phyloP scores from a whole-genome alignment of 2,797 vertebrate genomes.

The Eremophila alpestris region DNA sequence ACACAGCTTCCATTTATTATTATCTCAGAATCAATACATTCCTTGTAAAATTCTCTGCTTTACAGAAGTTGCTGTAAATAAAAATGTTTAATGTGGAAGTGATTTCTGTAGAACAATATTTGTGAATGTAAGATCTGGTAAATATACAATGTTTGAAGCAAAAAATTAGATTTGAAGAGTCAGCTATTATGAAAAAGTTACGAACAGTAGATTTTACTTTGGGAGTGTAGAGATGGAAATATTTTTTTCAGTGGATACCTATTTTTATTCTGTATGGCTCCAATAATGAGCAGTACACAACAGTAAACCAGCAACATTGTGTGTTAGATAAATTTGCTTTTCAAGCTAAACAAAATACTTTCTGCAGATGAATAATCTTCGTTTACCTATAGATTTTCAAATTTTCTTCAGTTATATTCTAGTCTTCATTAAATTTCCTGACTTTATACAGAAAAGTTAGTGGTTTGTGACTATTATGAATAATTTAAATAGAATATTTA shows the following conservation, averaged over 20 bases:
- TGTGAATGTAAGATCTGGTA: conserved; percentile 3
- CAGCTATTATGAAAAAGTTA: conserved; percentile 12
- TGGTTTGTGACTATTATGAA: not conserved
- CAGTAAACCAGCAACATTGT: not conserved
- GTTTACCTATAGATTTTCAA: not conserved
- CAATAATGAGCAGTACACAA: not conserved
- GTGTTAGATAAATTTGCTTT: not conserved
- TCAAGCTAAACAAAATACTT: not conserved
- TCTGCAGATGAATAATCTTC: not conserved
- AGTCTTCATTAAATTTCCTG: not conserved
- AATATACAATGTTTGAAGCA: conserved; percentile 29
- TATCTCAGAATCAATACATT: conserved; percentile 45
- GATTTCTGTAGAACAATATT: conserved; percentile 14
- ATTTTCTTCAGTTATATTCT: not conserved
- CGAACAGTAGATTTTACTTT: not conserved
- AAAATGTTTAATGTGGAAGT: conserved; percentile 25
- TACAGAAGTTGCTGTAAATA: not conserved
- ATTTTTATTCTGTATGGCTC: not conserved
- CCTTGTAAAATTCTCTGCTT: conserved; percentile 41
- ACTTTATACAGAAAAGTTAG: not conserved
- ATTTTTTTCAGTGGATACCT: not conserved
- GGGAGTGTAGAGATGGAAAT: not conserved
- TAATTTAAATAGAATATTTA: not conserved
- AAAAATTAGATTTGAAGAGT: conserved; percentile 25
- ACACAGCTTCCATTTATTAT: conserved; percentile 25